Conservation (phyloP, 2,888 invertebrate genomes). For the Drosophila neotestacea region DNA sequence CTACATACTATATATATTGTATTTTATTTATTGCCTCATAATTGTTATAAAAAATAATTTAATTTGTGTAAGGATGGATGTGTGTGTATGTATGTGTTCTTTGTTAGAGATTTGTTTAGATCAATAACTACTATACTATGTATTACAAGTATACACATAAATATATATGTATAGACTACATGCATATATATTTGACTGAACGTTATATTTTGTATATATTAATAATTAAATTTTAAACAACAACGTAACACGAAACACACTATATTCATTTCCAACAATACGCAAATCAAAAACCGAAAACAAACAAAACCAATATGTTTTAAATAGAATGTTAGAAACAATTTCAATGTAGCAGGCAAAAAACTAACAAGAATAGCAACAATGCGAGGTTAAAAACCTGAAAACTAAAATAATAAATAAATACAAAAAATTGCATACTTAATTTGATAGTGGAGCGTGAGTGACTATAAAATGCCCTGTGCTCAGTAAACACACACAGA, state of each 20-base stretch:
- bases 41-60: constrained; percentile 43
- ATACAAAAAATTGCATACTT: constrained; percentile 3
- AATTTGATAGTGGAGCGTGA: constrained; percentile 50
- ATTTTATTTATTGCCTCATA: constrained; percentile 32
- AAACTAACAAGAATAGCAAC: neutral
- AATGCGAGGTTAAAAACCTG: constrained; percentile 12
- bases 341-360: constrained; percentile 30
- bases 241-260: constrained; percentile 17
- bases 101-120: constrained; percentile 51
- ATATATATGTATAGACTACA: constrained; percentile 20
- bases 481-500: neutral
- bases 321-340: constrained; percentile 24
- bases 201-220: constrained; percentile 76
- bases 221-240: constrained; percentile 62
- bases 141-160: constrained; percentile 17
- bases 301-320: constrained; percentile 22
- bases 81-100: constrained; percentile 49
- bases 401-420: neutral
- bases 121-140: constrained; percentile 33
- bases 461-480: constrained; percentile 18
- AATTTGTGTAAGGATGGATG: constrained; percentile 20
- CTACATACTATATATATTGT: constrained; percentile 9
- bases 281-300: constrained; percentile 6
- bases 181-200: constrained; percentile 74
- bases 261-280: constrained; percentile 31